These are phyloP conservation scores for Andricus curvator DNA, from an alignment of 2,888 invertebrate species.

Conservation along the genomic window DNA sequence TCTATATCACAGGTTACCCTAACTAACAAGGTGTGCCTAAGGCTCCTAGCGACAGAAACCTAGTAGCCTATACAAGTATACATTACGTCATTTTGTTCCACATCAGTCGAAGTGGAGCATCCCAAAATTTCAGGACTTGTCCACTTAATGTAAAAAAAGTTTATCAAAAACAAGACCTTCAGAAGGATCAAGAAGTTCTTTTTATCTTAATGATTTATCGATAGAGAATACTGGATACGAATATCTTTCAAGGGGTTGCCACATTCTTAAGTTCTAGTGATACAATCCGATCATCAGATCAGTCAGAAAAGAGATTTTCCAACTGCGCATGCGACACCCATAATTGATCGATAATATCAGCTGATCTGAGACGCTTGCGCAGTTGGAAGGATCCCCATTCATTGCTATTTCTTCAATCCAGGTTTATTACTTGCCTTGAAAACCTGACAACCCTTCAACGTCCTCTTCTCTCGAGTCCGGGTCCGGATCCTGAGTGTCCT, in stretches of 20 bases:
- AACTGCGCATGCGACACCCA: too few species aligned
- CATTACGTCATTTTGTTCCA: conserved; percentile 29
- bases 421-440: neutral
- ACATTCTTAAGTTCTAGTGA: neutral
- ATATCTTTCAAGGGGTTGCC: conserved; percentile 1
- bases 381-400: too few species aligned
- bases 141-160: conserved; percentile 28
- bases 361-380: neutral
- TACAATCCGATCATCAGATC: too few species aligned
- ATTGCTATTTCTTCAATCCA: too few species aligned
- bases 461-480: neutral
- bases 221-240: conserved; percentile 13
- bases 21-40: conserved; percentile 70
- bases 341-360: neutral
- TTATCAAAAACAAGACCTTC: conserved; percentile 6
- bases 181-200: conserved; percentile 3
- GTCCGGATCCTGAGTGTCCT: neutral
- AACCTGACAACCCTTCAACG: conserved; percentile 12
- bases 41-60: conserved; percentile 33
- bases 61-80: conserved; percentile 12
- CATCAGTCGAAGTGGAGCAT: conserved; percentile 36
- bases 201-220: conserved; percentile 4
- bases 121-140: conserved; percentile 16
- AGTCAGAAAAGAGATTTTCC: too few species aligned
- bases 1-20: conserved; percentile 76